Evolutionary conservation across 1,140 invertebrate genomes (phyloP), one percentile per base, ranked within the genome.

Genomic region (Sitophilus oryzae): DNA sequence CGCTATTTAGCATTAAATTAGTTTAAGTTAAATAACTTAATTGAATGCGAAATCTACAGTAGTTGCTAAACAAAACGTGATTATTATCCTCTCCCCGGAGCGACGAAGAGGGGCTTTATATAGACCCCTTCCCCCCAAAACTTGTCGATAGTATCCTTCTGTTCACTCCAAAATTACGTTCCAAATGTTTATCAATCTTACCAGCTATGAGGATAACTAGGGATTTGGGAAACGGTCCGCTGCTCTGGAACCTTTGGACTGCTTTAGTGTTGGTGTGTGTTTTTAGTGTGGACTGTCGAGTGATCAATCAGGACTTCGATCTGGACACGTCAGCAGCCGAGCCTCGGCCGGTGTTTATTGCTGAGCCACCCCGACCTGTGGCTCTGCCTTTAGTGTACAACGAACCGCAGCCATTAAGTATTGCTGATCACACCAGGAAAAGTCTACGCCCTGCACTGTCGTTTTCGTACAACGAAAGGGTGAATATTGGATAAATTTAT

Each of bases 351-450:
- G 45, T 65, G 4, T 46, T 61, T 37, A 54, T 53, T 3, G 63
- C 53, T 8, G 49, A 37, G 15, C 50, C 59, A 47, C 52, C 48
- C 1, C n/a, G n/a, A n/a, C 55, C 60, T 0, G 50, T 41, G 43
- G 45, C 47, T 22, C 19, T 61, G 16, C 61, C 59, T 14, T 43
- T 61, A 35, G 47, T 57, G 11, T 56, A 18, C 15, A 20, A n/a
- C 42, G 37, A 52, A 44, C 16, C 48, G 38, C 20, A 53, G 14
- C 55, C 60, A 30, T 36, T 54, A 16, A 52, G 42, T 23, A 49
- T 50, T 30, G 59, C 58, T 56, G 59, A 61, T 53, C 61, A 63
- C 59, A 54, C 63, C 2, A 62, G 61, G 44, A 66, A 66, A 49
- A 44, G 62, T 11, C 46, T 67, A 23, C 46, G 41, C 34, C 56